Conservation (phyloP, 1,140 invertebrate species). For the Mactra quadrangularis region DNA sequence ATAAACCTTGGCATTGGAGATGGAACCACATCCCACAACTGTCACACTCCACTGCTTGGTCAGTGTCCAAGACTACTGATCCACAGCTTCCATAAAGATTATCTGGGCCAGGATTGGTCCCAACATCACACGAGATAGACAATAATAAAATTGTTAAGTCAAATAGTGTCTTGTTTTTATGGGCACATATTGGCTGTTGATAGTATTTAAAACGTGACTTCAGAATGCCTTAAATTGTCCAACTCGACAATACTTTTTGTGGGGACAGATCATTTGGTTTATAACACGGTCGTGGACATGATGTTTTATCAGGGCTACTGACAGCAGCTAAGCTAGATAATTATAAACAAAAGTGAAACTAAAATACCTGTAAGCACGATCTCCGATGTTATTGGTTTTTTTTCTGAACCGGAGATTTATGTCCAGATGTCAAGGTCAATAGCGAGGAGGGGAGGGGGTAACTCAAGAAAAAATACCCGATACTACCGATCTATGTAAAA, state of each 20-base stretch:
- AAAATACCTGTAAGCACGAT: constrained; percentile 12
- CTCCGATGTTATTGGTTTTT: no score
- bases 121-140: constrained; percentile 10
- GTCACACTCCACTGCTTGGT: constrained; percentile 15
- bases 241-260: background rate
- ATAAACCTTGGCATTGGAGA: background rate
- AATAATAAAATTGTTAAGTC: background rate
- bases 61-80: background rate
- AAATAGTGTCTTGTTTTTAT: background rate
- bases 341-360: background rate
- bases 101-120: background rate
- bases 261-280: background rate
- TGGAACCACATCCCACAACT: constrained; percentile 2
- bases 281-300: background rate
- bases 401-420: background rate
- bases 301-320: background rate
- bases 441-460: no score
- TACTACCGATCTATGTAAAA: no score
- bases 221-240: background rate
- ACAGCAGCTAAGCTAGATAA: no score
- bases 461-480: no score
- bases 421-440: no score
- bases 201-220: background rate
- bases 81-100: background rate
- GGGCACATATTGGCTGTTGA: background rate